Conservation (phyloP, 2,113 vertebrate species). For the Empidonax alnorum region DNA sequence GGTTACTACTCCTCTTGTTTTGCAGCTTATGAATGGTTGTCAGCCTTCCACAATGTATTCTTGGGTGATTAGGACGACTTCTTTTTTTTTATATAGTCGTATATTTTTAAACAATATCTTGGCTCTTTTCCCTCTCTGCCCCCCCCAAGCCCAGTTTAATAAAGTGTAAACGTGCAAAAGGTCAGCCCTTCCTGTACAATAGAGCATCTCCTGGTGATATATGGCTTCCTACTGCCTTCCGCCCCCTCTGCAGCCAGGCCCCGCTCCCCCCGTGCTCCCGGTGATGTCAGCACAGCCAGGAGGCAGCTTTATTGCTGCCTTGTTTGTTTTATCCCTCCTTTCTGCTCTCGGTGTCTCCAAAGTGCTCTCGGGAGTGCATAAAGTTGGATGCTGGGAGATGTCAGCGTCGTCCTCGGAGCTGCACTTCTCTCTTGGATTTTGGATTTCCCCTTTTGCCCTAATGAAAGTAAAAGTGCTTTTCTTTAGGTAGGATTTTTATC, state of each 20-base stretch:
- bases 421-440: background rate
- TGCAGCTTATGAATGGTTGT: constrained; percentile 50
- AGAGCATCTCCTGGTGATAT: constrained; percentile 80
- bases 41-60: constrained; percentile 55
- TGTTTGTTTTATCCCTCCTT: constrained; percentile 9
- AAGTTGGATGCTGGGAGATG: background rate
- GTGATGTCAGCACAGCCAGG: background rate
- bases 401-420: rapidly evolving
- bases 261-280: background rate
- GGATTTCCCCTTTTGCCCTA: background rate
- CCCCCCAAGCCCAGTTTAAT: constrained; percentile 65
- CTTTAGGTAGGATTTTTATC: background rate
- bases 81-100: constrained; percentile 31
- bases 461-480: background rate
- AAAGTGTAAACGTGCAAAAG: constrained; percentile 84
- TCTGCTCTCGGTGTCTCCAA: background rate
- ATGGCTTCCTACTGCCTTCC: constrained; percentile 83
- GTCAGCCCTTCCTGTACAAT: constrained; percentile 84
- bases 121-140: constrained; percentile 23
- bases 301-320: constrained; percentile 61
- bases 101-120: constrained; percentile 71
- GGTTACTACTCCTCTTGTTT: constrained; percentile 38
- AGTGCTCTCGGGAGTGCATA: background rate
- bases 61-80: constrained; percentile 50
- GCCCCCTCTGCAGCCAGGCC: constrained; percentile 4